Percentiles rank a stretch among this genome's conserved stretches.
These are phyloP conservation scores for Branchellion lobata DNA, from an alignment of 2,888 invertebrate genomes.

Conservation along the genomic window DNA sequence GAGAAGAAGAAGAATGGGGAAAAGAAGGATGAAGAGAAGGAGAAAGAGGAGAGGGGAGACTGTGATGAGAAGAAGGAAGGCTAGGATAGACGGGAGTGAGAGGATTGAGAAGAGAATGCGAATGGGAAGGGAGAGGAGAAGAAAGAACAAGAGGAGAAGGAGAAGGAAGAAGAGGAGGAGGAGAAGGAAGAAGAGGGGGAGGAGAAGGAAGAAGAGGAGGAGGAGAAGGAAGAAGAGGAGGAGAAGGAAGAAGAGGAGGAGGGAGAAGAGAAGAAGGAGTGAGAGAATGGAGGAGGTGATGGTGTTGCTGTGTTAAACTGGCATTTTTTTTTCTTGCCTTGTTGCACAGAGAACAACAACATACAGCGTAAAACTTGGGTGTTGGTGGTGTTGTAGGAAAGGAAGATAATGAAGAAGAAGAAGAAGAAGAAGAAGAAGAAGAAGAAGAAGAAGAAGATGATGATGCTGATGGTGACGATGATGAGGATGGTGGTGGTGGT, in stretches of 20 bases:
- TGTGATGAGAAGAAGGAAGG: background rate
- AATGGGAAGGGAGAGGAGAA: background rate
- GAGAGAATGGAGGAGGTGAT: background rate
- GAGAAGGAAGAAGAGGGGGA: background rate
- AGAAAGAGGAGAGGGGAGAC: background rate
- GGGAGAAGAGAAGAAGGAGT: background rate
- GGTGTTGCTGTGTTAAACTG: background rate
- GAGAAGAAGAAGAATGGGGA: too few relatives aligned
- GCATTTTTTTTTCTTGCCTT: background rate
- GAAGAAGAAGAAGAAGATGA: too few relatives aligned
- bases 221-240: constrained; percentile 2
- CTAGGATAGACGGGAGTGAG: background rate
- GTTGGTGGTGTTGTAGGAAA: too few relatives aligned
- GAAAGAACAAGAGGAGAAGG: too few relatives aligned
- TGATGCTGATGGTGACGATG: too few relatives aligned
- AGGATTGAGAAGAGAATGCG: background rate
- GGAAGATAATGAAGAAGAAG: too few relatives aligned
- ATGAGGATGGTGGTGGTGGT: too few relatives aligned
- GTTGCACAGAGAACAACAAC: background rate
- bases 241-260: background rate
- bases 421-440: too few relatives aligned
- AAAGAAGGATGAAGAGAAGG: too few relatives aligned
- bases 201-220: background rate
- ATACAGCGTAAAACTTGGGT: too few relatives aligned
- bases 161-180: background rate